Evolutionary conservation across 2,113 vertebrate species (phyloP).

Genomic region (Bujurquina vittata): DNA sequence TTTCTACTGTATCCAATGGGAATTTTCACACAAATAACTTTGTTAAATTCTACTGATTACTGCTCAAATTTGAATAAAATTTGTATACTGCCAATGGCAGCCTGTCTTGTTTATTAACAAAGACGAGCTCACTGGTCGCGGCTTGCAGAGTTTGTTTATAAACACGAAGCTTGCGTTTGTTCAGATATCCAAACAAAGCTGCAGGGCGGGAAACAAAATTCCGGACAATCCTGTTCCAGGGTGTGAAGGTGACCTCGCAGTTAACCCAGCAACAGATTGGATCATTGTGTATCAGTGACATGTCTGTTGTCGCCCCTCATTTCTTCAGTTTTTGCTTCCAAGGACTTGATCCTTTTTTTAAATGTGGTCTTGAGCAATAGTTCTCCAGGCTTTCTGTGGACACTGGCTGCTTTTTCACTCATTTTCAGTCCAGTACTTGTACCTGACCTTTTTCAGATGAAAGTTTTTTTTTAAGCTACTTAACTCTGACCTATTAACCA

Average conservation of each 20-base stretch:
- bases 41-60: conserved; percentile 63
- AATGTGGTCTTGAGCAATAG: too few relatives aligned
- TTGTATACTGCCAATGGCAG: conserved; percentile 47
- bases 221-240: background rate
- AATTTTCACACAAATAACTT: conserved; percentile 49
- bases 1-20: conserved; percentile 70
- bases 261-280: background rate
- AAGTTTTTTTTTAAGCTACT: background rate
- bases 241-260: background rate
- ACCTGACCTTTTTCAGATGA: background rate
- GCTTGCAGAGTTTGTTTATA: too few relatives aligned
- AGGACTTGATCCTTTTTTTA: accelerated
- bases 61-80: conserved; percentile 73
- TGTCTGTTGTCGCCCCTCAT: background rate
- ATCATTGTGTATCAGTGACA: accelerated
- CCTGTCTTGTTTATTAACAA: background rate
- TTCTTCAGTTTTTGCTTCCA: background rate
- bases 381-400: background rate
- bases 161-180: too few relatives aligned
- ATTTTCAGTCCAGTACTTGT: background rate
- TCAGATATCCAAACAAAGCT: background rate
- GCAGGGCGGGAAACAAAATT: background rate
- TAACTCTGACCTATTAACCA: background rate
- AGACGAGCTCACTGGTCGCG: background rate
- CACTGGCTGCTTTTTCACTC: background rate